A percentile compares a stretch with the other conserved stretches of the same genome.
These are phyloP conservation scores for Acinonyx jubatus DNA, from an alignment of 2,113 vertebrate genomes.

Conservation along the genomic window DNA sequence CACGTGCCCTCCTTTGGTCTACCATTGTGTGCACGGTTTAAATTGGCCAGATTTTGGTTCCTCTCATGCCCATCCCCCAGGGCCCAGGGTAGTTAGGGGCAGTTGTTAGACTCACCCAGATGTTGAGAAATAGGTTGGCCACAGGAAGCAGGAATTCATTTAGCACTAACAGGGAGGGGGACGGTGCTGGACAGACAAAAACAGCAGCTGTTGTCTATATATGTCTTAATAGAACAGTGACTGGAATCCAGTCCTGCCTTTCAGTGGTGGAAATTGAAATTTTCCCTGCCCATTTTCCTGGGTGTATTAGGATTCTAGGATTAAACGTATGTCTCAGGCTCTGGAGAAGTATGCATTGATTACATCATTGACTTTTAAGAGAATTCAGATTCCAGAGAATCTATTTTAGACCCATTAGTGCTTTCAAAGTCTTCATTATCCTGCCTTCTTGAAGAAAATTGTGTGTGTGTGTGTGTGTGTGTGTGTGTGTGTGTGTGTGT, in stretches of 20 bases:
- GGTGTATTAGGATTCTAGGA: background rate
- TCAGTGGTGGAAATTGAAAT: no score
- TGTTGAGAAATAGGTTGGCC: background rate
- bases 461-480: background rate
- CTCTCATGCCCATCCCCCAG: background rate
- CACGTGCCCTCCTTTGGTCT: no score
- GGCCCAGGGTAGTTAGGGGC: background rate
- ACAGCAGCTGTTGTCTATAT: rapidly evolving
- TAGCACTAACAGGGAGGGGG: background rate
- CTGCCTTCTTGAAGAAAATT: background rate
- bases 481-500: background rate
- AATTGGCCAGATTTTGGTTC: background rate
- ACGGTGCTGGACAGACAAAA: background rate
- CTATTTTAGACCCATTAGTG: background rate
- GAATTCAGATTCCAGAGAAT: background rate
- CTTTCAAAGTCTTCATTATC: background rate
- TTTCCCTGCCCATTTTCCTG: background rate
- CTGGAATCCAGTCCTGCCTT: background rate
- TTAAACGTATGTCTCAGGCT: background rate
- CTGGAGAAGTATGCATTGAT: background rate
- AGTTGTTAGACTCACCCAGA: no score
- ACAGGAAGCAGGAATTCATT: background rate
- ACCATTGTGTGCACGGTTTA: background rate
- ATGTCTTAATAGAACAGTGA: background rate
- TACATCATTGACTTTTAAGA: background rate